Conservation (phyloP, 2,797 vertebrate genomes). For the Sciurus carolinensis region DNA sequence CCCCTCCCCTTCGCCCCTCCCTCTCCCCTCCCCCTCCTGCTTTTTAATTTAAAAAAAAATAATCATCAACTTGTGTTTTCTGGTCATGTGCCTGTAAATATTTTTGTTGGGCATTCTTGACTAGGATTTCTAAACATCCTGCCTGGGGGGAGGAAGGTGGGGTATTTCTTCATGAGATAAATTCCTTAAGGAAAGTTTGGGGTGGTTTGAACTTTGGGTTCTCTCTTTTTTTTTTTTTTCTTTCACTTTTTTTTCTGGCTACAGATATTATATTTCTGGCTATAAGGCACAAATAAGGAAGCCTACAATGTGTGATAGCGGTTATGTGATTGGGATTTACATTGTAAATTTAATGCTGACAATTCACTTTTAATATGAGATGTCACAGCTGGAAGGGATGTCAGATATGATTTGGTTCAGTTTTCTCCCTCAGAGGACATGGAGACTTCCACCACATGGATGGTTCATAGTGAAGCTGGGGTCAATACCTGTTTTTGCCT, state of each 20-base stretch:
- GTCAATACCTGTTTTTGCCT: not conserved
- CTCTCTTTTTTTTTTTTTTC: not conserved
- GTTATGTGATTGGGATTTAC: not conserved
- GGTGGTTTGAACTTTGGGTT: slow-evolving; percentile 27
- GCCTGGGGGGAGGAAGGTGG: not conserved
- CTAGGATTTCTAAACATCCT: slow-evolving; percentile 57
- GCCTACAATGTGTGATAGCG: not conserved
- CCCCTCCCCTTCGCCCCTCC: fast-evolving
- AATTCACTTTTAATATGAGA: not conserved
- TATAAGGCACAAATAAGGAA: not conserved
- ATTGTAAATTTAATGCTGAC: not conserved
- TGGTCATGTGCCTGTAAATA: slow-evolving; percentile 25
- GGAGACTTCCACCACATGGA: not conserved
- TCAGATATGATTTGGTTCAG: not conserved
- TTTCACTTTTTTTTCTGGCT: slow-evolving; percentile 35
- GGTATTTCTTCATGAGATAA: slow-evolving; percentile 57
- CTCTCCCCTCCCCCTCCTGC: not conserved
- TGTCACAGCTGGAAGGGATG: not conserved
- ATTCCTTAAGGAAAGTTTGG: slow-evolving; percentile 45
- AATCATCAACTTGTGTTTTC: slow-evolving; percentile 20
- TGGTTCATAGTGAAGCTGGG: not conserved
- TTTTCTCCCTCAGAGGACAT: not conserved
- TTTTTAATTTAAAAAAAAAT: not conserved
- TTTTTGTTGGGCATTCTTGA: slow-evolving; percentile 60
- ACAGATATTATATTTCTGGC: not conserved